A percentile compares a stretch with the other conserved stretches of the same genome.
Conservation (phyloP, 2,888 invertebrate species). For the Cotesia congregata region DNA sequence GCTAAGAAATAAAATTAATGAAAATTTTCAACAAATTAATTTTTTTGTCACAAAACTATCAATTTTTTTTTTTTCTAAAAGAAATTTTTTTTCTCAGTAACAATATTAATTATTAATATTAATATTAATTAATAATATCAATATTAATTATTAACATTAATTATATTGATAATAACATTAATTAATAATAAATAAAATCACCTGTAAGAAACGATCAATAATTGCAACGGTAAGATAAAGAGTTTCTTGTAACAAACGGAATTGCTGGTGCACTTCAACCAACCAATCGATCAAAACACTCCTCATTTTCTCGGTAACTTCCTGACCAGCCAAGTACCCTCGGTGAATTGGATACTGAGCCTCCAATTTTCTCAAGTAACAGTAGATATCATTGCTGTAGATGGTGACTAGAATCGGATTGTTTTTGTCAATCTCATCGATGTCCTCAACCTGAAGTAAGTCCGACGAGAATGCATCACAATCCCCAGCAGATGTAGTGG, state of each 20-base stretch:
- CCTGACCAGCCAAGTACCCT: conserved; percentile 79
- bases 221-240: conserved; percentile 90
- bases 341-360: conserved; percentile 75
- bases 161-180: too few species aligned
- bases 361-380: conserved; percentile 85
- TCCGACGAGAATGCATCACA: conserved; percentile 60
- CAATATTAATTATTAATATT: too few species aligned
- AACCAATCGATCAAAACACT: conserved; percentile 94
- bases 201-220: conserved; percentile 91
- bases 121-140: too few species aligned
- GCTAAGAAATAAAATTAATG: too few species aligned
- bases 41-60: too few species aligned
- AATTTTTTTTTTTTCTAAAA: too few species aligned
- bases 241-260: conserved; percentile 88
- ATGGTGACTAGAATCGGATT: conserved; percentile 86
- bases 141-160: too few species aligned
- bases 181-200: conserved; percentile 55
- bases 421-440: conserved; percentile 81
- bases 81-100: too few species aligned
- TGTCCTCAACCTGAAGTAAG: conserved; percentile 75
- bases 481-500: conserved; percentile 44
- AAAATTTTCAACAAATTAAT: too few species aligned
- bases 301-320: conserved; percentile 88
- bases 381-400: conserved; percentile 92
- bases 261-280: conserved; percentile 90